phyloP scores from a whole-genome alignment of 2,797 vertebrate species.

The Ceyx erithaca region DNA sequence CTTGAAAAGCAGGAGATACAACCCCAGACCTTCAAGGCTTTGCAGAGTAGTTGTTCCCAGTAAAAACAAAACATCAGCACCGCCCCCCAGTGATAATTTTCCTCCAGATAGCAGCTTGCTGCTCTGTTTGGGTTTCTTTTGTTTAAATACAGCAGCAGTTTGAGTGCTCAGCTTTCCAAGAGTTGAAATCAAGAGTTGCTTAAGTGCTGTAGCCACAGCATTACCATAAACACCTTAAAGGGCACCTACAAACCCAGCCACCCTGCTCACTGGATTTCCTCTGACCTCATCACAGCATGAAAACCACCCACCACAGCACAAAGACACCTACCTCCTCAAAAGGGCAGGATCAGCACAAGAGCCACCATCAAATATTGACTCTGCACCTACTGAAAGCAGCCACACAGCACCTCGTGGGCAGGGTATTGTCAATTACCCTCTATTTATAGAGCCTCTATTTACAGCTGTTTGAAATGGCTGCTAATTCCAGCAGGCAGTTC shows the following conservation, averaged over 20 bases:
- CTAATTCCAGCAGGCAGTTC: background rate
- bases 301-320: background rate
- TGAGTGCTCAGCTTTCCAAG: background rate
- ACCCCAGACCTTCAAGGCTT: background rate
- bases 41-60: background rate
- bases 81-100: background rate
- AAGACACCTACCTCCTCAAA: background rate
- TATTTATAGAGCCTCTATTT: background rate
- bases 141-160: background rate
- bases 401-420: background rate
- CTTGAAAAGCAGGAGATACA: background rate
- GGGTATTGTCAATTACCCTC: background rate
- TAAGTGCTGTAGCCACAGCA: background rate
- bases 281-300: background rate
- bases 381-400: background rate
- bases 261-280: background rate
- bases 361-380: background rate
- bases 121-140: background rate
- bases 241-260: background rate
- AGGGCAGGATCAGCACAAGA: background rate
- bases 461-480: background rate
- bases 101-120: rapidly evolving
- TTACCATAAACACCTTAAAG: background rate
- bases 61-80: background rate
- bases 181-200: background rate